A percentile compares a stretch with the other conserved stretches of the same genome.
These are phyloP conservation scores for Eueides isabella DNA, from an alignment of 1,140 invertebrate species.

Conservation along the genomic window DNA sequence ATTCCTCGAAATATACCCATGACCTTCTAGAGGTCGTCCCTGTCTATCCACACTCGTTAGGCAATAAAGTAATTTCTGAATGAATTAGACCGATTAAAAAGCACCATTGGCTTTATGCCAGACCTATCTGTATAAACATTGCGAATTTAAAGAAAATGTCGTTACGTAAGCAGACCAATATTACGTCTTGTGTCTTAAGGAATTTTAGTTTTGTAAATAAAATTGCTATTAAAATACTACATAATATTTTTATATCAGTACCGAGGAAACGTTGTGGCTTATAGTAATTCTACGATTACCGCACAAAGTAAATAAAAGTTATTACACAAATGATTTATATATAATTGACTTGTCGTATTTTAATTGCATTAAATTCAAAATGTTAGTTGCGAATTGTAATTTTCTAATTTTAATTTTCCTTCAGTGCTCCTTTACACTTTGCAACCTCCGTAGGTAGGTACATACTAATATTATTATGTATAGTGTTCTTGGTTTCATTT, in stretches of 20 bases:
- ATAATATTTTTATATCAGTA: not conserved
- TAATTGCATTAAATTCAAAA: too few relatives aligned
- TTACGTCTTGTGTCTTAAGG: slow-evolving; percentile 37
- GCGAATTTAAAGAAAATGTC: slow-evolving; percentile 74
- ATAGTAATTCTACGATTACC: not conserved
- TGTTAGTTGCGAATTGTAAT: too few relatives aligned
- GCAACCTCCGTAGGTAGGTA: too few relatives aligned
- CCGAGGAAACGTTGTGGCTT: not conserved
- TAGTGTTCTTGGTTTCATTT: too few relatives aligned
- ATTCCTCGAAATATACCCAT: slow-evolving; percentile 37
- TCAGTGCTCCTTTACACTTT: too few relatives aligned
- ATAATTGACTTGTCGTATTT: not conserved
- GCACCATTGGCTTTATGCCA: slow-evolving; percentile 72
- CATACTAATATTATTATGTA: too few relatives aligned
- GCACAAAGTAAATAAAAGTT: not conserved
- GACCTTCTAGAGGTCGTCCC: slow-evolving; percentile 73
- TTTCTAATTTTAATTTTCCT: too few relatives aligned
- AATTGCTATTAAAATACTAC: not conserved
- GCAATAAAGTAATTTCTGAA: slow-evolving; percentile 73
- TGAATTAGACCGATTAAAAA: slow-evolving; percentile 79
- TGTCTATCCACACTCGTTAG: slow-evolving; percentile 65
- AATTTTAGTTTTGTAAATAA: slow-evolving; percentile 20
- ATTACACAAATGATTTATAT: not conserved
- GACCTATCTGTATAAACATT: slow-evolving; percentile 73
- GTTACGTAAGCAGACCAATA: slow-evolving; percentile 60